Base-by-base conservation (phyloP, 2,113 vertebrate species). In the Axis porcinus region DNA sequence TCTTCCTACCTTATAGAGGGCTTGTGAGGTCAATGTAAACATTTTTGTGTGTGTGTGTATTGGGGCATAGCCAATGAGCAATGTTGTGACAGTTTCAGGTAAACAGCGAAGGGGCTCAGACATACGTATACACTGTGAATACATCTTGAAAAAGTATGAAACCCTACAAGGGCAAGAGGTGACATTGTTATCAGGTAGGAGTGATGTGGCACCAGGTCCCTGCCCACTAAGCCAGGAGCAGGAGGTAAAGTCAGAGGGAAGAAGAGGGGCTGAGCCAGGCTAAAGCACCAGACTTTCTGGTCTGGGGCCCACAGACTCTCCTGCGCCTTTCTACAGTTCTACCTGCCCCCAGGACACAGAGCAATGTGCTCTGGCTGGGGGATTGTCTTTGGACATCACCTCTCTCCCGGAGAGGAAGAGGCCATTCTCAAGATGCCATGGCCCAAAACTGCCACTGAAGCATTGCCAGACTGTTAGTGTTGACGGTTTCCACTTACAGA, bases 151-250 rank as follows among this genome's bases (percentile, higher is more conserved):
- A 43, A 33, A 3, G 52, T 21, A 64, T 12, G 64, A 70, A 64
- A 25, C 12, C 30, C 30, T 28, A 30, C 36, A 47, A 55, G 47
- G 64, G 23, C 14, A 52, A 91, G 67, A 45, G 54, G n/a, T 28
- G 19, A 57, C 10, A 4, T 0, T 17, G 10, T 9, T 10, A 25
- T 0, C 9, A 45, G 17, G 28, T 0, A 19, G 74, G 50, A 7
- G 14, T 19, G 9, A 43, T 30, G 50, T 40, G 30, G 62, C 52
- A 40, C 14, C 19, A 58, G 78, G 23, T 23, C 50, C 70, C 78
- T 40, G 33, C 78, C 70, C 6, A 2, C 17, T 7, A 67, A 17
- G 40, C 45, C 40, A 16, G 27, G 19, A 62, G 12, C 52, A 90
- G 17, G 25, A 67, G 25, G 23, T 30, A 70, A 50, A 21, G 23